These are phyloP conservation scores for Phataginus tetradactyla DNA, from an alignment of 2,797 vertebrate genomes.

Conservation along the genomic window DNA sequence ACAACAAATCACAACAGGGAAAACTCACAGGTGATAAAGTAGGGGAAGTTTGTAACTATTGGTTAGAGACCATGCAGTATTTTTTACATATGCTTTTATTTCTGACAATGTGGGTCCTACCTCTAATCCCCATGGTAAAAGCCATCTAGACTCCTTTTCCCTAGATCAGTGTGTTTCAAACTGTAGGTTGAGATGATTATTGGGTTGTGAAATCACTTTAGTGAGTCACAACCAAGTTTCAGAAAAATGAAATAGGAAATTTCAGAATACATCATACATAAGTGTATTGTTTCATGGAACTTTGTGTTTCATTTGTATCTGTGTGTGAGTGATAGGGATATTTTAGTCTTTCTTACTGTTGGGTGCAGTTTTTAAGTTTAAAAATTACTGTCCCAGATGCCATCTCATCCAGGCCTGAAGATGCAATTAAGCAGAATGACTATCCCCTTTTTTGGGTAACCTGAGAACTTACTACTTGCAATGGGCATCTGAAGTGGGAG, in stretches of 20 bases:
- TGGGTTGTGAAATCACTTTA: background rate
- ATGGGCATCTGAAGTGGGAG: background rate
- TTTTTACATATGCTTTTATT: background rate
- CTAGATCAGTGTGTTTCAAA: background rate
- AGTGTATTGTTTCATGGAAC: background rate
- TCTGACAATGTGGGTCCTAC: background rate
- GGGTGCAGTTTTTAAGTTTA: background rate
- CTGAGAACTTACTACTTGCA: background rate
- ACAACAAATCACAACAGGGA: background rate
- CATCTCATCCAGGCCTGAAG: background rate
- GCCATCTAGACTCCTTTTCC: background rate
- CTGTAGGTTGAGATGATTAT: background rate
- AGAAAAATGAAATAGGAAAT: background rate
- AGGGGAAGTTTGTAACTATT: background rate
- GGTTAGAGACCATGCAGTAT: background rate
- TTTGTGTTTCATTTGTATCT: background rate
- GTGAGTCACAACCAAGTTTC: background rate
- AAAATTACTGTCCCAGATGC: background rate
- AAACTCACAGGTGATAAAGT: slow-evolving; percentile 32
- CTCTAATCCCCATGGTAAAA: background rate
- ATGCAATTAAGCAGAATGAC: slow-evolving; percentile 18
- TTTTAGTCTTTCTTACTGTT: background rate
- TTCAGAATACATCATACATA: background rate
- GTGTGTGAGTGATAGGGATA: background rate
- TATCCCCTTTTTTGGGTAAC: background rate